Conservation (phyloP, 1,140 invertebrate species). For the Trachymyrmex septentrionalis region DNA sequence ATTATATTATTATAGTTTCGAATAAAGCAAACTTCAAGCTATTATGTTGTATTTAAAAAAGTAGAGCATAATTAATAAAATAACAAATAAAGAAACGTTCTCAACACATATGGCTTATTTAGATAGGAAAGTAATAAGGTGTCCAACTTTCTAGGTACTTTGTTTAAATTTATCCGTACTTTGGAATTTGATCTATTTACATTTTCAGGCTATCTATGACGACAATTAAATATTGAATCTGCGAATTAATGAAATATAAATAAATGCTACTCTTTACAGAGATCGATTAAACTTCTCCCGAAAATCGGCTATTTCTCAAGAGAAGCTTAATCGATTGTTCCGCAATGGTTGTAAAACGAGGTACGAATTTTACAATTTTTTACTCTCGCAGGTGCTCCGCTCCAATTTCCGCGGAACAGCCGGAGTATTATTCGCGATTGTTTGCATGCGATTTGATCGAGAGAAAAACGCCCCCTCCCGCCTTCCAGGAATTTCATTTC, state of each 20-base stretch:
- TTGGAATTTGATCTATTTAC: neutral
- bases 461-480: slow-evolving; percentile 7
- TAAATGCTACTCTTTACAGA: neutral
- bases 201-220: neutral
- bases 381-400: neutral
- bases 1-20: neutral
- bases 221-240: neutral
- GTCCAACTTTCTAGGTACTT: neutral
- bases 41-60: neutral
- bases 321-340: neutral
- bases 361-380: neutral
- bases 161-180: neutral
- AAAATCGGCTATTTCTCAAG: neutral
- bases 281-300: neutral
- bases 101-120: neutral
- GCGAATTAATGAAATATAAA: neutral
- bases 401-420: neutral
- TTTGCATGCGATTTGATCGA: slow-evolving; percentile 2
- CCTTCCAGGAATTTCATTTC: slow-evolving; percentile 42
- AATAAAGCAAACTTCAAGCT: neutral
- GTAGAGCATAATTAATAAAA: neutral
- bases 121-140: neutral
- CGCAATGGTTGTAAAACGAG: neutral
- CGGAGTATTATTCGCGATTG: slow-evolving; percentile 12
- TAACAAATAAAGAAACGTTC: neutral